phyloP scores from a whole-genome alignment of 2,797 vertebrate genomes.

The Acrocephalus scirpaceus region DNA sequence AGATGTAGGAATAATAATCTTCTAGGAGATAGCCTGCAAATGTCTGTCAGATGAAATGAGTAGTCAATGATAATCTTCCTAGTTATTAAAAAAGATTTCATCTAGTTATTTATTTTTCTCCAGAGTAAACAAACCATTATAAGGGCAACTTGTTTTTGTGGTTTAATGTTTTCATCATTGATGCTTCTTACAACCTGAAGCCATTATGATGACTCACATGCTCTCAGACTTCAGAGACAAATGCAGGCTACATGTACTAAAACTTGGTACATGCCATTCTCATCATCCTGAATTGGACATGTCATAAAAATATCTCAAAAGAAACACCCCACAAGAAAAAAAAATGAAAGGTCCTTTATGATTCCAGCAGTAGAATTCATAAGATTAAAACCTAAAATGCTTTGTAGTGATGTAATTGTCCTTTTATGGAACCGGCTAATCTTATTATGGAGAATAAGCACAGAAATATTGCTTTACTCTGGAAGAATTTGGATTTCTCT shows the following conservation, averaged over 20 bases:
- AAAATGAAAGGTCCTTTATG: background rate
- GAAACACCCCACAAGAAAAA: fast-evolving
- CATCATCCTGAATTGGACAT: background rate
- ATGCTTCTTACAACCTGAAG: constrained; percentile 18
- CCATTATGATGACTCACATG: background rate
- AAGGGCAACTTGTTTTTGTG: background rate
- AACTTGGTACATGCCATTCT: background rate
- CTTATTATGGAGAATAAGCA: background rate
- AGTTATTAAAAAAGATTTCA: constrained; percentile 56
- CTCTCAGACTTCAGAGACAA: background rate
- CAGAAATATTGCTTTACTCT: background rate
- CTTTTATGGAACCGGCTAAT: background rate
- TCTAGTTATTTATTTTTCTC: constrained; percentile 22
- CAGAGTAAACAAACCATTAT: constrained; percentile 38
- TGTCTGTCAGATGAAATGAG: background rate
- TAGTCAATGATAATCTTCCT: background rate
- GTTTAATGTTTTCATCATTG: constrained; percentile 10
- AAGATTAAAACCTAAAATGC: background rate
- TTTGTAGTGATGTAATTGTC: background rate
- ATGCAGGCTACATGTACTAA: background rate
- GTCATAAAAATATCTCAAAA: background rate
- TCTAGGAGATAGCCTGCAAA: background rate
- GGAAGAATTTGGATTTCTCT: background rate
- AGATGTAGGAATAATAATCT: background rate
- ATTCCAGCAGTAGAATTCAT: background rate